Conservation (phyloP, 1,140 invertebrate species). For the Bemisia tabaci region DNA sequence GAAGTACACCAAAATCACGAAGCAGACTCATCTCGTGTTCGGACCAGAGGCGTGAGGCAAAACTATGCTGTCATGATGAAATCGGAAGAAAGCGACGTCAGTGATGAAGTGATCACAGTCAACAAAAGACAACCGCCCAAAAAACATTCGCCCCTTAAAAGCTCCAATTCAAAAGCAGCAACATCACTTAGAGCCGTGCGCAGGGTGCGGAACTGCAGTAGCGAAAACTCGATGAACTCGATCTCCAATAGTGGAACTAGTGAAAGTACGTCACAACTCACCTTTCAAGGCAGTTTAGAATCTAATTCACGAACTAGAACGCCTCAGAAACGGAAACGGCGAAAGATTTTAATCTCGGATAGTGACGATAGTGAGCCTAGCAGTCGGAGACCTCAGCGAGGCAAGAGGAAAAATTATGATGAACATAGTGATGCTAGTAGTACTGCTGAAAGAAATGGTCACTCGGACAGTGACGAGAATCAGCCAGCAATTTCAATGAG, state of each 20-base stretch:
- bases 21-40: neutral
- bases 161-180: neutral
- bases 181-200: neutral
- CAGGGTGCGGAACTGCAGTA: neutral
- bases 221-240: neutral
- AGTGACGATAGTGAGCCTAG: slow-evolving; percentile 15
- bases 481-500: slow-evolving; percentile 38
- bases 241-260: neutral
- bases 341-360: slow-evolving; percentile 29
- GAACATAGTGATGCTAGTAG: slow-evolving; percentile 13
- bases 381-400: slow-evolving; percentile 11
- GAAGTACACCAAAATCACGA: slow-evolving; percentile 9
- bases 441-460: slow-evolving; percentile 23
- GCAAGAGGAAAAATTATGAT: slow-evolving; percentile 10
- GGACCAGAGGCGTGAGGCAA: neutral
- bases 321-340: slow-evolving; percentile 15
- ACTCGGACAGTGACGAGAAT: slow-evolving; percentile 30
- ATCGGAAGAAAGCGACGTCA: neutral
- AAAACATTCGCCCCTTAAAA: neutral
- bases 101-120: neutral
- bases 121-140: neutral
- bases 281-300: neutral
- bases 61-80: neutral
- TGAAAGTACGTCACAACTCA: slow-evolving; percentile 2
- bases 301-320: neutral